A percentile compares a stretch with the other conserved stretches of the same genome.
Evolutionary conservation across 2,113 vertebrate species (phyloP).

Genomic region (Leuciscus idus): DNA sequence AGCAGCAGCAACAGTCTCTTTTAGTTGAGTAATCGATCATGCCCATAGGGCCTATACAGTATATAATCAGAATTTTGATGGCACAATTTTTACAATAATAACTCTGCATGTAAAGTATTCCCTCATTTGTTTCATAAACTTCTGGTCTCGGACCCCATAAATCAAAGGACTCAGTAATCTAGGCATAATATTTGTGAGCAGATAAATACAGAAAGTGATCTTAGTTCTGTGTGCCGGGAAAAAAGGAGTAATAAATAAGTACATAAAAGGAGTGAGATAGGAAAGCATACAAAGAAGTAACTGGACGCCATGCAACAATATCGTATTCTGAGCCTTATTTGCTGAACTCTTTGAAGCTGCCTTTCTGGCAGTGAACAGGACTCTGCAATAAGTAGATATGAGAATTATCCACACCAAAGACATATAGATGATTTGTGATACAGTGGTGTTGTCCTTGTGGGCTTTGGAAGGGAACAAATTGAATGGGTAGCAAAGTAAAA

Average conservation of each 20-base stretch:
- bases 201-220: conserved; percentile 48
- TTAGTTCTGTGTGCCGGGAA: conserved; percentile 33
- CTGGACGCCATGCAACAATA: conserved; percentile 50
- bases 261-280: conserved; percentile 47
- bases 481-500: background rate
- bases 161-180: conserved; percentile 63
- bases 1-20: too few relatives aligned
- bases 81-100: conserved; percentile 15
- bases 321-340: conserved; percentile 62
- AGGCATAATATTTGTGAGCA: conserved; percentile 56
- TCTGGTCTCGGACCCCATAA: conserved; percentile 61
- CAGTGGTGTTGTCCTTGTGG: conserved; percentile 11
- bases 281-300: conserved; percentile 58
- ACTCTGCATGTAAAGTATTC: conserved; percentile 21
- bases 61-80: background rate
- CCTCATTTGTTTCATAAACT: conserved; percentile 42
- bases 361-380: conserved; percentile 51
- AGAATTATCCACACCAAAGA: conserved; percentile 63
- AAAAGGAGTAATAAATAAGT: background rate
- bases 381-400: conserved; percentile 63
- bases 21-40: too few relatives aligned
- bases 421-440: conserved; percentile 50
- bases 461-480: conserved; percentile 17
- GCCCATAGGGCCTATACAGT: too few relatives aligned
- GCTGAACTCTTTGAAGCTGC: conserved; percentile 44